A percentile compares a stretch with the other conserved stretches of the same genome.
Conservation (phyloP, 2,888 invertebrate species). For the Cantharis lateralis region DNA sequence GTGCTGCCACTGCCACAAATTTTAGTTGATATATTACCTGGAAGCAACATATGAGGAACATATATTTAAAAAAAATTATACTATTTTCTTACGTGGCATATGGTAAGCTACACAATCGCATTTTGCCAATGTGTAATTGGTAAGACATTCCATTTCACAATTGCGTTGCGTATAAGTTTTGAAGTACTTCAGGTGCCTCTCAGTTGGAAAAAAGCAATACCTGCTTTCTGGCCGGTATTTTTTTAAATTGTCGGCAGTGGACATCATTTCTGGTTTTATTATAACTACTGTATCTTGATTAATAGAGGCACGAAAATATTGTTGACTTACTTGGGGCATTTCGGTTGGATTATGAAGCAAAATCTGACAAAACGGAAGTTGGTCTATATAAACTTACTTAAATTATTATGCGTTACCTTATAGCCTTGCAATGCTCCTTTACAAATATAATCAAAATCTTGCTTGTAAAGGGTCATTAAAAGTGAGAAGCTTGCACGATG, state of each 20-base stretch:
- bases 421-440: conserved; percentile 76
- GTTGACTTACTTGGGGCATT: conserved; percentile 68
- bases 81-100: conserved; percentile 62
- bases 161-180: conserved; percentile 74
- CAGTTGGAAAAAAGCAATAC: conserved; percentile 71
- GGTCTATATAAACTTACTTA: background rate
- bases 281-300: conserved; percentile 73
- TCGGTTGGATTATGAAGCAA: conserved; percentile 72
- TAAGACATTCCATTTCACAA: conserved; percentile 73
- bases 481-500: conserved; percentile 68
- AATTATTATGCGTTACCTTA: conserved; percentile 59
- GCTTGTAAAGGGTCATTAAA: conserved; percentile 62
- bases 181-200: conserved; percentile 67
- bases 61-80: background rate
- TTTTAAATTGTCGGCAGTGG: conserved; percentile 68
- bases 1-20: conserved; percentile 65
- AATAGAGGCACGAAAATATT: conserved; percentile 72
- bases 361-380: conserved; percentile 54
- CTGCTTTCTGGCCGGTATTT: conserved; percentile 68
- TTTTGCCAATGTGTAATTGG: conserved; percentile 65
- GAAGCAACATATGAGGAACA: conserved; percentile 43
- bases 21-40: conserved; percentile 60
- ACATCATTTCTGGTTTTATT: conserved; percentile 77
- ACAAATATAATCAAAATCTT: conserved; percentile 71
- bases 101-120: conserved; percentile 75